Base-by-base conservation (phyloP, 2,797 vertebrate genomes). In the Carapus acus region DNA sequence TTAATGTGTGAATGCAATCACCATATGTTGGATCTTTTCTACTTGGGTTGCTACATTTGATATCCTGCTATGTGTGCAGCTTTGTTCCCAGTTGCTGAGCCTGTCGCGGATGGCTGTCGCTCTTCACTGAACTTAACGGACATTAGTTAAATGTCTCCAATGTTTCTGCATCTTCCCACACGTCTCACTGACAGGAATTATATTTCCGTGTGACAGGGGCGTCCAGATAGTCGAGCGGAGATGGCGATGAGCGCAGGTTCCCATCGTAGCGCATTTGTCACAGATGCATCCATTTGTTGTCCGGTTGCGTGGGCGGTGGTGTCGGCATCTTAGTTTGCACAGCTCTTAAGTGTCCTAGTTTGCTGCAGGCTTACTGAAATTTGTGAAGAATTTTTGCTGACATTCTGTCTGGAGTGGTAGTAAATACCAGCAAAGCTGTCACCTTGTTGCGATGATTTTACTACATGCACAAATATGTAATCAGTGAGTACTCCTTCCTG, bases 151-250 rank as follows among this genome's bases (percentile, higher is more conserved):
- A 34, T 47, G 14, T 29, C 15, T 29, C n/a, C 38, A 38, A 29
- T 31, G 42, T 19, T 37, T 8, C 17, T 40, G 20, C 7, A 6
- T 52, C 31, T 76, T 79, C 74, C 45, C 75, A 75, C 66, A 43
- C 48, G 16, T 71, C 60, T 73, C 60, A 41, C 21, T 57, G 40
- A 40, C 43, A 29, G 36, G 60, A 54, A 27, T 71, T n/a, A n/a
- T 27, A 20, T 69, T 54, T 59, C 60, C 29, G 22, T 43, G 8
- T 50, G 48, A 63, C 19, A 24, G 43, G 24, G 54, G 8, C 29
- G 16, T 67, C 19, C 43, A 24, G 20, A 17, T 55, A 20, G 38
- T 24, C 17, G 27, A 55, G 47, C 45, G 18, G 57, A 29, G 43
- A 38, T 22, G 6, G 12, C 11, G 31, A 47, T 38, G 38, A 11